phyloP scores from a whole-genome alignment of 2,888 invertebrate species.

The Pterobdella sp. region DNA sequence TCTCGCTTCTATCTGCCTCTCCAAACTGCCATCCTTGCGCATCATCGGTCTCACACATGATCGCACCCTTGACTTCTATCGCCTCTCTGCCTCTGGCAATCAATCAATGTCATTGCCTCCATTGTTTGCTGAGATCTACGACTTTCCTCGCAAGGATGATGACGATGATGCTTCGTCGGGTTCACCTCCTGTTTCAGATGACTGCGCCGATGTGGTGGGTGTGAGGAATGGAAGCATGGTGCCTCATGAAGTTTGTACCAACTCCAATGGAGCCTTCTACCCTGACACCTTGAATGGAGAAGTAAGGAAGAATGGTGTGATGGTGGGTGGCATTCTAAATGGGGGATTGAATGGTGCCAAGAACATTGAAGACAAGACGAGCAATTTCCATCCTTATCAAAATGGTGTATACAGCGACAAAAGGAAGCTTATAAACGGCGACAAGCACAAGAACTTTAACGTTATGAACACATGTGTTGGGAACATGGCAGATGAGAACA shows the following conservation, averaged over 20 bases:
- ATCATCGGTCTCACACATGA: conserved; percentile 60
- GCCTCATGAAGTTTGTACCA: no score
- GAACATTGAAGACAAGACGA: not conserved
- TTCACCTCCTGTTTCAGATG: conserved; percentile 25
- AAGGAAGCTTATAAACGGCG: not conserved
- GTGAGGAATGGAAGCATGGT: not conserved
- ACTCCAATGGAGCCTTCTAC: not conserved
- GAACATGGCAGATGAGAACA: not conserved
- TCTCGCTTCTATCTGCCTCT: conserved; percentile 57
- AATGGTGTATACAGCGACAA: not conserved
- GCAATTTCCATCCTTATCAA: not conserved
- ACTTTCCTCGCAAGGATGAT: conserved; percentile 57
- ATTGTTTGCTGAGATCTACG: conserved; percentile 90
- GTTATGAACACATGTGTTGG: not conserved
- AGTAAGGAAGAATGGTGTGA: not conserved
- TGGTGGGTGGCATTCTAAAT: not conserved
- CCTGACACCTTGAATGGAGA: not conserved
- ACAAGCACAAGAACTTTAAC: not conserved
- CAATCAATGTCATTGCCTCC: conserved; percentile 65
- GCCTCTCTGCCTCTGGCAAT: conserved; percentile 65
- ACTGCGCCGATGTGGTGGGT: conserved; percentile 22
- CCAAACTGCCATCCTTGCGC: conserved; percentile 56
- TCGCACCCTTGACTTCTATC: conserved; percentile 73
- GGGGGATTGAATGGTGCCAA: not conserved
- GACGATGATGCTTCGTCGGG: conserved; percentile 11